Conservation (phyloP, 2,797 vertebrate genomes). For the Sylvia borin region DNA sequence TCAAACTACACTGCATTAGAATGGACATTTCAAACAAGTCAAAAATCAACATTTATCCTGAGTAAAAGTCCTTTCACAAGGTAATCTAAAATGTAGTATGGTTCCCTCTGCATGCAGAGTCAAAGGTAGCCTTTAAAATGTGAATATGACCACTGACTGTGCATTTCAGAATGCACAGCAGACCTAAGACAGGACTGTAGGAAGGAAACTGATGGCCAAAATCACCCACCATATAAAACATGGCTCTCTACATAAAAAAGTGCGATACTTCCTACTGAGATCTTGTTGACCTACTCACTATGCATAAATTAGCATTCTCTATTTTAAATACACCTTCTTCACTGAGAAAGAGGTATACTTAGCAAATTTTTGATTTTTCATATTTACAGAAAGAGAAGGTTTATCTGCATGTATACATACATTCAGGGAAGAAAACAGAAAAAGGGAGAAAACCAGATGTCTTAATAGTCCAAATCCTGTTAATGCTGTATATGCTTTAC, state of each 20-base stretch:
- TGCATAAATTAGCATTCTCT: background rate
- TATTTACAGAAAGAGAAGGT: background rate
- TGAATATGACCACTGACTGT: background rate
- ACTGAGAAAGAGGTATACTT: background rate
- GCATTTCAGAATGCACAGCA: background rate
- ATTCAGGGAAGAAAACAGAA: background rate
- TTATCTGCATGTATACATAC: background rate
- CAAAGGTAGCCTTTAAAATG: background rate
- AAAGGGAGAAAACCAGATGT: background rate
- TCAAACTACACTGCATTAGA: constrained; percentile 48
- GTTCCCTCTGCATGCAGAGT: background rate
- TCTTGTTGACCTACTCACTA: background rate
- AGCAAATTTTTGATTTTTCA: background rate
- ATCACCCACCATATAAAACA: background rate
- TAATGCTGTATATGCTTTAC: background rate
- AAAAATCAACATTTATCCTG: constrained; percentile 31
- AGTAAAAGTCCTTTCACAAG: background rate
- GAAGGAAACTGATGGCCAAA: background rate
- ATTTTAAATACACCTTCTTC: background rate
- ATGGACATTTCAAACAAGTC: constrained; percentile 39
- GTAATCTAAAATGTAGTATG: background rate
- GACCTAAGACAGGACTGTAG: background rate
- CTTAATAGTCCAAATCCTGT: background rate
- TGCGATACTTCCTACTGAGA: background rate
- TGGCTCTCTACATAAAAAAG: background rate